Conservation (phyloP, 53 echinoderm and acorn worm genomes). For the Luidia sarsii region DNA sequence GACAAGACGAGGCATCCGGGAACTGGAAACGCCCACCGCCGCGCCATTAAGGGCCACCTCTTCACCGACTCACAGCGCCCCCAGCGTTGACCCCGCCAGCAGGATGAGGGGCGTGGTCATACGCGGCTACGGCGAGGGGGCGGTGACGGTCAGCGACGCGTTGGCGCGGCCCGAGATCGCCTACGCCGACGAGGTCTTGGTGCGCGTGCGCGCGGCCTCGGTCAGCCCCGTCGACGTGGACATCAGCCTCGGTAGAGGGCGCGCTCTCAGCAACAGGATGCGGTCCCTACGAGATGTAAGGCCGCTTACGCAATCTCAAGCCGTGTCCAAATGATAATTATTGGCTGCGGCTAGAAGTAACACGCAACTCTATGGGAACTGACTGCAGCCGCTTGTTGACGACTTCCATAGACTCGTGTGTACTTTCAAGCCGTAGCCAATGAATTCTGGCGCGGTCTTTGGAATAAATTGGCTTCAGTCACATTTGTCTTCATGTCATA, state of each 20-base stretch:
- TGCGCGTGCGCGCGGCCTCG: slow-evolving; percentile 81
- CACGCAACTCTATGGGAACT: too few species aligned
- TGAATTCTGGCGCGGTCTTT: too few species aligned
- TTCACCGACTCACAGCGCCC: neutral
- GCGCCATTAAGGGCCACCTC: neutral
- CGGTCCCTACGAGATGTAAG: slow-evolving; percentile 61
- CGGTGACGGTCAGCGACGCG: slow-evolving; percentile 21
- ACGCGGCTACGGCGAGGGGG: slow-evolving; percentile 43
- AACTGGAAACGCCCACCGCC: neutral
- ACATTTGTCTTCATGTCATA: too few species aligned
- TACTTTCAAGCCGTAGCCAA: too few species aligned
- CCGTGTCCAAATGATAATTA: too few species aligned
- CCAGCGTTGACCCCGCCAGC: neutral
- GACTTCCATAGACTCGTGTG: too few species aligned
- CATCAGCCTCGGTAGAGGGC: slow-evolving; percentile 64
- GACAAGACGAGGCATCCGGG: neutral
- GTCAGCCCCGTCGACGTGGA: slow-evolving; percentile 76
- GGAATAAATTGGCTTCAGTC: too few species aligned
- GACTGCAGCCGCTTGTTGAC: too few species aligned
- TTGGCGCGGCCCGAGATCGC: slow-evolving; percentile 62
- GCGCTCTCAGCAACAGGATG: slow-evolving; percentile 47
- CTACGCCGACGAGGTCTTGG: slow-evolving; percentile 63
- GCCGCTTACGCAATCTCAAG: too few species aligned
- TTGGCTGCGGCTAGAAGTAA: too few species aligned
- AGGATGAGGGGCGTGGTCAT: slow-evolving; percentile 57